Conservation (phyloP, 2,797 vertebrate genomes). For the Thaleichthys pacificus region DNA sequence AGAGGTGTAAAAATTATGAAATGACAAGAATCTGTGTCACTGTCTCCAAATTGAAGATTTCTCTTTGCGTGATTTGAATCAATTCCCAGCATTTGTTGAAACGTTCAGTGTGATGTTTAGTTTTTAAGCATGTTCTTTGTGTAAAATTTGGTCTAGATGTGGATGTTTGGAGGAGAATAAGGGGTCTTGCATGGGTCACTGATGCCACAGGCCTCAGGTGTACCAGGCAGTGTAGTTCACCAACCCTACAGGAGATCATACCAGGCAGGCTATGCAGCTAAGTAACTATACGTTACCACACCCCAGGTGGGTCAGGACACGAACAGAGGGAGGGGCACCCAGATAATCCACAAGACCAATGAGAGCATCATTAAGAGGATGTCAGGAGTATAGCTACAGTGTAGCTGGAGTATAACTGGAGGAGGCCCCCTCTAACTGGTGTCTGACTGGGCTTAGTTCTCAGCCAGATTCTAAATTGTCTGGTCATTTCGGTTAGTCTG, state of each 20-base stretch:
- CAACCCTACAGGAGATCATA: slow-evolving; percentile 77
- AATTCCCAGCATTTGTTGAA: slow-evolving; percentile 36
- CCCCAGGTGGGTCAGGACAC: slow-evolving; percentile 69
- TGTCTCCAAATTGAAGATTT: slow-evolving; percentile 33
- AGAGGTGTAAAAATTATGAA: slow-evolving; percentile 35
- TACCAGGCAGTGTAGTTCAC: slow-evolving; percentile 80
- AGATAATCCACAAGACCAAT: slow-evolving; percentile 33
- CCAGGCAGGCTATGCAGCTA: slow-evolving; percentile 65
- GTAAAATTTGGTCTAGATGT: slow-evolving; percentile 13
- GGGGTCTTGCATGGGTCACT: slow-evolving; percentile 83
- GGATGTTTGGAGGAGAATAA: slow-evolving; percentile 65
- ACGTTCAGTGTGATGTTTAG: slow-evolving; percentile 34
- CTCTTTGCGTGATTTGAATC: slow-evolving; percentile 26
- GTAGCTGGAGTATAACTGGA: too few relatives aligned
- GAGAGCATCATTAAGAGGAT: too few relatives aligned
- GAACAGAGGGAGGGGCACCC: slow-evolving; percentile 74
- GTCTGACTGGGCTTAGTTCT: slow-evolving; percentile 59
- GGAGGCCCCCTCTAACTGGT: slow-evolving; percentile 69
- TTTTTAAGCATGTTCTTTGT: slow-evolving; percentile 15
- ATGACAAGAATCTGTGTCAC: slow-evolving; percentile 37
- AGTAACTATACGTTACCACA: slow-evolving; percentile 57
- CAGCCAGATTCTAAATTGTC: slow-evolving; percentile 51
- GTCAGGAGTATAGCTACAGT: too few relatives aligned
- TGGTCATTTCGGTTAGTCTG: slow-evolving; percentile 53
- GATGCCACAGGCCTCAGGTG: slow-evolving; percentile 82